Base-by-base conservation (phyloP, 1,140 invertebrate genomes). In the Drosophila melanica region DNA sequence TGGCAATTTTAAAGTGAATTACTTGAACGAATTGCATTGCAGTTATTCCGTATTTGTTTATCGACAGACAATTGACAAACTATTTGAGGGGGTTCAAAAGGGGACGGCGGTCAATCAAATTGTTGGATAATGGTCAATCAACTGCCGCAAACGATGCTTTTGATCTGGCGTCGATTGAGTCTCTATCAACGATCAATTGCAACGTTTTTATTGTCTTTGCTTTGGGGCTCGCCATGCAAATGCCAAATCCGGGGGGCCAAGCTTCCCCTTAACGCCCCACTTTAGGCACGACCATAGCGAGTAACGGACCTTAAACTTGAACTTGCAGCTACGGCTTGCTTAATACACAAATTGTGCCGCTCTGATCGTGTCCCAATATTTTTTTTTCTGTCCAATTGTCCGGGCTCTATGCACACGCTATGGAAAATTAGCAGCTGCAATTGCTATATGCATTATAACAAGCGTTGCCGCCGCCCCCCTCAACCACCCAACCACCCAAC, bases 371-470 rank as follows among this genome's bases (percentile, higher is more conserved):
- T 10, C 20, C 6, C 30, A 12, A 27, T 27, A 27, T 27, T 0
- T 27, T 27, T 27, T 27, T 27, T 55, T 55, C 53, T 35, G 30
- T 64, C 5, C 35, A 9, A 41, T 9, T 53, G 27, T 18, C 42
- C 65, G 41, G 10, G 35, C 20, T 16, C 14, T 59, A 74, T 51
- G 54, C 48, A 64, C 68, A 75, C 68, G 73, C 73, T 58, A 65
- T 72, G 30, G 39, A 54, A 68, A 74, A 74, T 68, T 58, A 62
- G 45, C 70, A 74, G 70, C 37, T 68, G 70, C 45, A 67, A 68
- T 68, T 81, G 75, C 67, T 66, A 72, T 58, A 86, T 81, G 81
- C 85, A 86, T 86, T 84, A 86, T 86, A 77, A 75, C 53, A 23
- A 14, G 14, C 33, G 39, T 66, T 37, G 55, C 39, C 65, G 48